Conservation (phyloP, 2,113 vertebrate genomes). For the Upupa epops region DNA sequence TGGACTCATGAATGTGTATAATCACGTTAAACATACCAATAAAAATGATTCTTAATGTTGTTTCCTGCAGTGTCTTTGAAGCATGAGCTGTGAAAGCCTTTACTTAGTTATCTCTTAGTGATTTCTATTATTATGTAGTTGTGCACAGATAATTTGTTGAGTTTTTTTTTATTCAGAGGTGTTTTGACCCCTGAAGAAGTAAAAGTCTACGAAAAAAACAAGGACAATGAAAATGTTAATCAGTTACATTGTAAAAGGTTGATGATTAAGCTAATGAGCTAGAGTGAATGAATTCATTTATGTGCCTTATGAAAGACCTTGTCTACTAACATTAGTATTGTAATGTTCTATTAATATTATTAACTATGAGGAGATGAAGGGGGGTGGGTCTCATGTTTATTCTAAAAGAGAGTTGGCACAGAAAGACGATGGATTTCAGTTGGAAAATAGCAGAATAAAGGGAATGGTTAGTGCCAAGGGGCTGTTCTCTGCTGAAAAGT, state of each 20-base stretch:
- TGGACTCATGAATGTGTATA: constrained; percentile 94
- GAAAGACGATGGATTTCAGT: constrained; percentile 8
- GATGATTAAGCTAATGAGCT: constrained; percentile 41
- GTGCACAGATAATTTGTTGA: constrained; percentile 38
- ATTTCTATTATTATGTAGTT: constrained; percentile 30
- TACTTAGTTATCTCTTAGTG: not conserved
- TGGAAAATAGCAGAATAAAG: not conserved
- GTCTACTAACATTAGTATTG: constrained; percentile 43
- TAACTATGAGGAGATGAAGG: constrained; percentile 3
- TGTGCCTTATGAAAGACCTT: constrained; percentile 48
- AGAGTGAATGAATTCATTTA: constrained; percentile 48
- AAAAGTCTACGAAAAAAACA: constrained; percentile 54
- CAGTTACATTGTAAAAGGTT: constrained; percentile 49
- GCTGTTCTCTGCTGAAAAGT: constrained; percentile 16
- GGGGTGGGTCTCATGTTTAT: not conserved
- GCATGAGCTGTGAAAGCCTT: constrained; percentile 27
- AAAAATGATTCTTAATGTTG: constrained; percentile 76
- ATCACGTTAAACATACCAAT: constrained; percentile 77
- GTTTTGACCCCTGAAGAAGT: constrained; percentile 62
- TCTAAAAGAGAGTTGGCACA: not conserved
- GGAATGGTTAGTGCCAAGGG: not conserved
- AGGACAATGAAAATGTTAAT: constrained; percentile 69
- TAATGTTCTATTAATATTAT: constrained; percentile 31
- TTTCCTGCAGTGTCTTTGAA: constrained; percentile 64
- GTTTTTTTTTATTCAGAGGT: constrained; percentile 49